phyloP scores from a whole-genome alignment of 2,797 vertebrate genomes.

The Bryconaethiops microstoma region DNA sequence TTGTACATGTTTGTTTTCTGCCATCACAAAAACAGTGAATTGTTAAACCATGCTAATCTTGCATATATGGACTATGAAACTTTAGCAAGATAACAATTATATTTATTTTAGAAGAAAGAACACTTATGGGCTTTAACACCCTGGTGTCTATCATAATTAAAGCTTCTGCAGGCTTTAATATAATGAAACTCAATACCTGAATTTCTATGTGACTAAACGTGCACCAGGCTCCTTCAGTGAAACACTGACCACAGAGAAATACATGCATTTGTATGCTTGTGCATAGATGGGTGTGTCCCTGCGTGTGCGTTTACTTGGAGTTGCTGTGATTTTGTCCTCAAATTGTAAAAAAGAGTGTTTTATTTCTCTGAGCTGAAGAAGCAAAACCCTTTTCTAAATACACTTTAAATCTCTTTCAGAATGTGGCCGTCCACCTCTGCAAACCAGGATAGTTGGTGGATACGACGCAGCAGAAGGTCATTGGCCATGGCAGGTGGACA shows the following conservation, averaged over 20 bases:
- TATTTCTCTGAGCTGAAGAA: not conserved
- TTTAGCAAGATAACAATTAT: too few relatives aligned
- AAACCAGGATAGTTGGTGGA: slow-evolving; percentile 78
- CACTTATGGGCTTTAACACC: too few relatives aligned
- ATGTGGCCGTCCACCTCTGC: slow-evolving; percentile 68
- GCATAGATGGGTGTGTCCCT: not conserved
- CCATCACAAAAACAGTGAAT: too few relatives aligned
- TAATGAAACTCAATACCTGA: not conserved
- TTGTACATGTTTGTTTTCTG: too few relatives aligned
- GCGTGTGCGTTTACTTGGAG: not conserved
- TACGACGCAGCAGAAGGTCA: slow-evolving; percentile 58
- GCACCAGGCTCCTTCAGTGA: not conserved
- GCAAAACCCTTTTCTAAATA: not conserved
- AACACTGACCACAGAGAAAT: not conserved
- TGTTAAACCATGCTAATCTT: too few relatives aligned
- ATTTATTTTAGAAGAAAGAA: too few relatives aligned
- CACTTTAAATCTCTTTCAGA: slow-evolving; percentile 51
- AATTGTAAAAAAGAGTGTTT: too few relatives aligned
- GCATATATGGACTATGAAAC: too few relatives aligned
- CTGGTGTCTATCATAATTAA: too few relatives aligned
- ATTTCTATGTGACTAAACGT: not conserved
- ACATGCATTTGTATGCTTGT: not conserved
- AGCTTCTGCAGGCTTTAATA: too few relatives aligned
- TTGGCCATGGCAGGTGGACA: slow-evolving; percentile 81
- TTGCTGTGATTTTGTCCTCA: too few relatives aligned